A percentile compares a stretch with the other conserved stretches of the same genome.
phyloP scores from a whole-genome alignment of 2,797 vertebrate genomes.

The Phataginus tricuspis region DNA sequence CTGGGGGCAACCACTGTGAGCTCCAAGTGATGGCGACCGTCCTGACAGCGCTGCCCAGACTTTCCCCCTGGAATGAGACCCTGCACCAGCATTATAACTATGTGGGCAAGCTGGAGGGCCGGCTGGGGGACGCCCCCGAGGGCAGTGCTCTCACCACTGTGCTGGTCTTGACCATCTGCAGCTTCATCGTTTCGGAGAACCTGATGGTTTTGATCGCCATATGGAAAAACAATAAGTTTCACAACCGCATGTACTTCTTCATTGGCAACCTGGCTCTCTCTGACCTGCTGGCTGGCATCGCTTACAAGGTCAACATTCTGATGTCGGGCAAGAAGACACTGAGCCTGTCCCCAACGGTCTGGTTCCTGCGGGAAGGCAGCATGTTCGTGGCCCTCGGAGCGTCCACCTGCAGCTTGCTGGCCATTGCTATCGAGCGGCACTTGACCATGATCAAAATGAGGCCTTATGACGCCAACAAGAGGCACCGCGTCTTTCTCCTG shows the following conservation, averaged over 20 bases:
- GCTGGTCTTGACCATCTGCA: constrained; percentile 91
- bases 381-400: constrained; percentile 96
- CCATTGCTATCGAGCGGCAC: constrained; percentile 97
- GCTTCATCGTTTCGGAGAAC: constrained; percentile 96
- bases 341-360: constrained; percentile 90
- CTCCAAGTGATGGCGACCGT: constrained; percentile 73
- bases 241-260: constrained; percentile 99
- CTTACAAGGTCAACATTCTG: constrained; percentile 94
- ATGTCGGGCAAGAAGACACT: constrained; percentile 94
- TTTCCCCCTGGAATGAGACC: constrained; percentile 74
- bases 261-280: constrained; percentile 97
- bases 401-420: constrained; percentile 95
- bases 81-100: constrained; percentile 92
- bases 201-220: constrained; percentile 95
- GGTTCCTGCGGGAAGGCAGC: constrained; percentile 96
- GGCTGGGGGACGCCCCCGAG: constrained; percentile 80
- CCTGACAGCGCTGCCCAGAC: background rate
- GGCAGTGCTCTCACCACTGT: constrained; percentile 85
- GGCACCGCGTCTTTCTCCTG: constrained; percentile 95
- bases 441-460: constrained; percentile 99
- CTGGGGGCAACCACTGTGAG: background rate
- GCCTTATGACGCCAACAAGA: constrained; percentile 95
- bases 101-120: constrained; percentile 91
- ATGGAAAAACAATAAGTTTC: constrained; percentile 96
- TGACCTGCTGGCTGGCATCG: constrained; percentile 93